Evolutionary conservation across 2,888 invertebrate species (phyloP).

Genomic region (Xestia sexstrigata): DNA sequence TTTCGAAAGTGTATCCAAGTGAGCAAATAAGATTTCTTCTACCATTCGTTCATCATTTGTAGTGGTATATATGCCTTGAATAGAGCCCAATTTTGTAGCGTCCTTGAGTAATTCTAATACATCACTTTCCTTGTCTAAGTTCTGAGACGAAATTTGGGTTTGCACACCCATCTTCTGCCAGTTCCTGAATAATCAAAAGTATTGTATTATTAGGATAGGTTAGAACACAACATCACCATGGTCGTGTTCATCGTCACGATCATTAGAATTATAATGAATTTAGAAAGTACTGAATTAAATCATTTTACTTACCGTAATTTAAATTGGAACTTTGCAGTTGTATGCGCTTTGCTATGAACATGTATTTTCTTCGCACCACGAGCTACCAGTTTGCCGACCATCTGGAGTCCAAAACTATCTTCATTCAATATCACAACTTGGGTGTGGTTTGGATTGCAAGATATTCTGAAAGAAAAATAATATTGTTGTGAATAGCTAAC

Average conservation of each 20-base stretch:
- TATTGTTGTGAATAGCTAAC: background rate
- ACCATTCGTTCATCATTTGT: conserved; percentile 45
- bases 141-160: conserved; percentile 50
- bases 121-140: conserved; percentile 32
- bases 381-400: conserved; percentile 71
- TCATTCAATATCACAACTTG: conserved; percentile 71
- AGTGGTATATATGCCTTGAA: conserved; percentile 70
- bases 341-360: conserved; percentile 57
- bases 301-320: conserved; percentile 66
- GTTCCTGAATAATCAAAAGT: conserved; percentile 49
- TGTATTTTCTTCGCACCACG: conserved; percentile 74
- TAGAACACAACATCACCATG: background rate
- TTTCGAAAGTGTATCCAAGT: conserved; percentile 69
- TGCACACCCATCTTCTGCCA: conserved; percentile 67
- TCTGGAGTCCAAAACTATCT: conserved; percentile 66
- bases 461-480: conserved; percentile 53
- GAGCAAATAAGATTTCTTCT: conserved; percentile 53
- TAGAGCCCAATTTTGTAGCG: conserved; percentile 52
- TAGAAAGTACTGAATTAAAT: background rate
- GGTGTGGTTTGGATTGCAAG: conserved; percentile 49
- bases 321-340: conserved; percentile 55
- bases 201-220: background rate
- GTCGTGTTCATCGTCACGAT: background rate
- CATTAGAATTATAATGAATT: background rate
- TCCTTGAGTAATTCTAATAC: conserved; percentile 59